Percentiles rank a stretch among this genome's conserved stretches.
phyloP scores from a whole-genome alignment of 2,888 invertebrate genomes.

The Mythimna lalbum region DNA sequence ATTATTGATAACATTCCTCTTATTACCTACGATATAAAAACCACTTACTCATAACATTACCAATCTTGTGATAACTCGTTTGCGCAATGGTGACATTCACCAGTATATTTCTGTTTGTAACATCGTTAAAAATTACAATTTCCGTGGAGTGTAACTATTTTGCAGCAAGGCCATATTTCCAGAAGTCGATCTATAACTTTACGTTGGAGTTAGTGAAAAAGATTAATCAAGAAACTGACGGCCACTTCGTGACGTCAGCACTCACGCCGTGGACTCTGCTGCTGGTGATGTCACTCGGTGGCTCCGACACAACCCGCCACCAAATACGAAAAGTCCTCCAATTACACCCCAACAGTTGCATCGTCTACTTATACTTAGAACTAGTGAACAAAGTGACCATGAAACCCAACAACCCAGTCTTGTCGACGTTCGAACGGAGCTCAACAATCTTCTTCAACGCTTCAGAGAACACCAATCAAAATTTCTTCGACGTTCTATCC shows the following conservation, averaged over 20 bases:
- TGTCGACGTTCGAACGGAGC: conserved; percentile 74
- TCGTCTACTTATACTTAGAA: conserved; percentile 77
- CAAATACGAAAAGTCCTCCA: conserved; percentile 75
- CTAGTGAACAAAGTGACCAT: conserved; percentile 67
- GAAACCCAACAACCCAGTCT: conserved; percentile 47
- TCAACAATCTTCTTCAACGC: conserved; percentile 77
- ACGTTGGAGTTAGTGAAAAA: conserved; percentile 69
- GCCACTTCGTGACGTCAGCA: conserved; percentile 81
- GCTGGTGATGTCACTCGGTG: conserved; percentile 76
- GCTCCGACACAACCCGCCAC: conserved; percentile 70
- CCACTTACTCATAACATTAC: conserved; percentile 57
- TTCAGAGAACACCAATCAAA: conserved; percentile 65
- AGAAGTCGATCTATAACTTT: conserved; percentile 74
- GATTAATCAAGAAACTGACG: conserved; percentile 76
- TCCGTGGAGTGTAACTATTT: conserved; percentile 69
- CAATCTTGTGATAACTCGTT: conserved; percentile 53
- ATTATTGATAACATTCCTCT: conserved; percentile 62
- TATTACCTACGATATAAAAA: conserved; percentile 58
- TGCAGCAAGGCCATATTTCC: conserved; percentile 64
- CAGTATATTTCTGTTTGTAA: conserved; percentile 61
- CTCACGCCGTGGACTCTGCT: conserved; percentile 82
- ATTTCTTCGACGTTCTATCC: conserved; percentile 66
- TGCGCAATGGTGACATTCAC: conserved; percentile 67
- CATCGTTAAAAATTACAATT: conserved; percentile 54
- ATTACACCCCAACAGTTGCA: conserved; percentile 75